phyloP scores from a whole-genome alignment of 1,140 invertebrate species.

The Trachymyrmex septentrionalis region DNA sequence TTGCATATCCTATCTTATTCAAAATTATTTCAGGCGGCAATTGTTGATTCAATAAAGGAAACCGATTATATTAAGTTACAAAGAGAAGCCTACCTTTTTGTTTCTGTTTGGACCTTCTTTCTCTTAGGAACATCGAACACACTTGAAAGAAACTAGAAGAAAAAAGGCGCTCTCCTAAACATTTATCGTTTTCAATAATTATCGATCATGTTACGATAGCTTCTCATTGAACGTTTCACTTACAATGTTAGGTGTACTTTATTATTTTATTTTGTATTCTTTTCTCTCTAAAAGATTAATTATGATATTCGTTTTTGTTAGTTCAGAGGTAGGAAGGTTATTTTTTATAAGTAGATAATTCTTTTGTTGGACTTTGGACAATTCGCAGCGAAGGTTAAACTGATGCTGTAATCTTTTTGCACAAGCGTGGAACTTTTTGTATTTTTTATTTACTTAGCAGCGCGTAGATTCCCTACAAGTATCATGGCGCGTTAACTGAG shows the following conservation, averaged over 20 bases:
- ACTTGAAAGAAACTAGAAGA: background rate
- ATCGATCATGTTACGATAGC: background rate
- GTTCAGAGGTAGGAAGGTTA: background rate
- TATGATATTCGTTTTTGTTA: background rate
- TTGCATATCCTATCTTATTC: background rate
- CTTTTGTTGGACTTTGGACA: background rate
- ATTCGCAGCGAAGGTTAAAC: background rate
- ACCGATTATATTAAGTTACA: constrained; percentile 24
- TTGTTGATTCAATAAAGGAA: constrained; percentile 1
- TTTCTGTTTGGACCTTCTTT: background rate
- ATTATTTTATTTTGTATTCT: background rate
- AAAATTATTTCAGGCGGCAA: constrained; percentile 23
- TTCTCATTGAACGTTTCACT: background rate
- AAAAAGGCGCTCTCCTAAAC: no score
- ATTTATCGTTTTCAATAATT: background rate
- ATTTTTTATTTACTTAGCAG: background rate
- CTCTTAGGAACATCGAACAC: background rate
- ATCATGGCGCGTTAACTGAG: constrained; percentile 21
- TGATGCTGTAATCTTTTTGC: background rate
- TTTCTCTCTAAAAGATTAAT: background rate
- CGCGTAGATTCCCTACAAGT: background rate
- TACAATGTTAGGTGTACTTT: background rate
- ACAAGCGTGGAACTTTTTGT: background rate
- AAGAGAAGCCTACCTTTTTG: background rate
- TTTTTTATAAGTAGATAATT: background rate